phyloP scores from a whole-genome alignment of 2,113 vertebrate genomes.

The Toxotes jaculatrix region DNA sequence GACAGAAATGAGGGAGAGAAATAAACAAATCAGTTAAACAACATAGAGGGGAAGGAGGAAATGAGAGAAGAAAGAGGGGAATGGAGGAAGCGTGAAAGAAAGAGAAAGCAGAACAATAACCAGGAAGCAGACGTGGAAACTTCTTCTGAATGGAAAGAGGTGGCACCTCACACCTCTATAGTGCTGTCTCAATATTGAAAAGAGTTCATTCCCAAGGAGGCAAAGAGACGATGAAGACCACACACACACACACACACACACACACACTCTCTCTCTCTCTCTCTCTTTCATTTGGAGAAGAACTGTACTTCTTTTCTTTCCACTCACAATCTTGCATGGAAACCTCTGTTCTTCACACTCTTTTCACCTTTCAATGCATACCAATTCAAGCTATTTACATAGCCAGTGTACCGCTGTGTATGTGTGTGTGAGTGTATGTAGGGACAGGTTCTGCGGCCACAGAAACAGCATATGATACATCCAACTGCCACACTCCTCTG shows the following conservation, averaged over 20 bases:
- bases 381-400: slow-evolving; percentile 39
- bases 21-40: slow-evolving; percentile 11
- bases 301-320: slow-evolving; percentile 37
- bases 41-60: not conserved
- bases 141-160: slow-evolving; percentile 50
- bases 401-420: not conserved
- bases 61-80: not conserved
- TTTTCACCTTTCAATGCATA: slow-evolving; percentile 48
- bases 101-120: slow-evolving; percentile 31
- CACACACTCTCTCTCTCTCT: not conserved
- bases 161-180: slow-evolving; percentile 44
- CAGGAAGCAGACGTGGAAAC: slow-evolving; percentile 51
- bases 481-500: not conserved
- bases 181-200: slow-evolving; percentile 33
- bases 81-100: not conserved
- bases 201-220: slow-evolving; percentile 28
- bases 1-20: not conserved
- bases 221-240: slow-evolving; percentile 16
- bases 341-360: slow-evolving; percentile 34
- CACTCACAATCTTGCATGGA: slow-evolving; percentile 32
- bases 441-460: not conserved
- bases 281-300: slow-evolving; percentile 26
- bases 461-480: slow-evolving; percentile 11
- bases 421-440: not conserved
- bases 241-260: not conserved